Evolutionary conservation across 2,113 vertebrate genomes (phyloP), one percentile per base, ranked within the genome.

Genomic region (Lophura nycthemera): DNA sequence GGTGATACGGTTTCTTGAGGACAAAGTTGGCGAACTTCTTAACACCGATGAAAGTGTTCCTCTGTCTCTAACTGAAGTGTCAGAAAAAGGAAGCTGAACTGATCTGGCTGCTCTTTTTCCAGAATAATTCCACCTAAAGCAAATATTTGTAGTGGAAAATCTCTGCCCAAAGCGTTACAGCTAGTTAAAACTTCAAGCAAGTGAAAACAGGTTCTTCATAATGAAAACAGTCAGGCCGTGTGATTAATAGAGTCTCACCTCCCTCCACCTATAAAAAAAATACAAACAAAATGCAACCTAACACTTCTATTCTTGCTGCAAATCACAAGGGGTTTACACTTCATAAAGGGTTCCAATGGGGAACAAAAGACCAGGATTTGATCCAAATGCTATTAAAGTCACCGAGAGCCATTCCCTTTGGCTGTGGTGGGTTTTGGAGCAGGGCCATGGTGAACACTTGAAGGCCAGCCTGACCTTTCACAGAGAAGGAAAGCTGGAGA

Each of bases 381-480:
- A 65, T 95, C 85, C 92, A 95, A 94, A 29, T 8, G 52, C 91
- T 76, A 3, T 89, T 81, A 52, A 91, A 89, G 72, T 88, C 82
- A 60, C 36, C 2, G 7, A 64, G 71, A 88, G 42, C 50, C 78
- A 89, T 93, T 91, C 52, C 38, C 83, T 92, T 83, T 88, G 90
- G 83, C 87, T 75, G 66, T 0, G 0, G 52, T 95, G 82, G 64
- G 52, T 65, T 92, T 89, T 95, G 94, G 93, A 92, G 61, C 66
- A 0, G 5, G 11, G 89, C 95, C 83, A 81, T 12, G n/a, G 76
- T 65, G 94, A 88, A 72, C 34, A 29, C 65, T 96, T 78, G 85
- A 89, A 94, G 91, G 89, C 82, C 75, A 91, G 0, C 47, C 52
- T 96, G 93, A 92, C 87, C 89, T 96, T 95, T 89, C 91, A 16